Conservation (phyloP, 2,888 invertebrate species). For the Hydriomena furcata region DNA sequence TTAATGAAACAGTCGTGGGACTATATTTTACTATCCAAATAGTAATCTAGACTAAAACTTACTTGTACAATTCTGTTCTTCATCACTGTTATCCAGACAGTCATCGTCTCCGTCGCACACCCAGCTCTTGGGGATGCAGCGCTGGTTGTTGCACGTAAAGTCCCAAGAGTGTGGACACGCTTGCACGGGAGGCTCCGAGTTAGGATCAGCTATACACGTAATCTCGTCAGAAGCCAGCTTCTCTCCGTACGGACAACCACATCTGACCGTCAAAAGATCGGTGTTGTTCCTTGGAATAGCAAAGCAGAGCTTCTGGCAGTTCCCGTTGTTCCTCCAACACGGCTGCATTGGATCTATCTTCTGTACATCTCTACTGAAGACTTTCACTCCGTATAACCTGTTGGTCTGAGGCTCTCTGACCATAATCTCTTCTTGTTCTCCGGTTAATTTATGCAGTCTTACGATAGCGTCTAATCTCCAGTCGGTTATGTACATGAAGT, state of each 20-base stretch:
- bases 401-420: slow-evolving; percentile 95
- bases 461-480: slow-evolving; percentile 98
- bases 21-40: too few relatives aligned
- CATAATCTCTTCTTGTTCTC: slow-evolving; percentile 93
- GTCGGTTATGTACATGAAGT: slow-evolving; percentile 98
- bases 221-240: slow-evolving; percentile 87
- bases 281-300: slow-evolving; percentile 88
- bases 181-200: slow-evolving; percentile 92
- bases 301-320: slow-evolving; percentile 98
- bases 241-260: slow-evolving; percentile 97
- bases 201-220: slow-evolving; percentile 91
- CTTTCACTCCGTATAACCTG: slow-evolving; percentile 95
- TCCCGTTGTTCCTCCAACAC: slow-evolving; percentile 92
- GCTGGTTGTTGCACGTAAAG: slow-evolving; percentile 96
- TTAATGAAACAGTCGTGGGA: too few relatives aligned
- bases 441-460: slow-evolving; percentile 93
- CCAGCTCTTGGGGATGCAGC: slow-evolving; percentile 97
- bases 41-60: too few relatives aligned
- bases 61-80: slow-evolving; percentile 97
- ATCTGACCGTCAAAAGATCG: slow-evolving; percentile 85
- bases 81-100: slow-evolving; percentile 97
- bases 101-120: slow-evolving; percentile 98
- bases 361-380: slow-evolving; percentile 91
- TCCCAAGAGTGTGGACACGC: slow-evolving; percentile 96
- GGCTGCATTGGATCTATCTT: slow-evolving; percentile 89